Conservation (phyloP, 2,797 vertebrate genomes). For the Catamblyrhynchus diadema region DNA sequence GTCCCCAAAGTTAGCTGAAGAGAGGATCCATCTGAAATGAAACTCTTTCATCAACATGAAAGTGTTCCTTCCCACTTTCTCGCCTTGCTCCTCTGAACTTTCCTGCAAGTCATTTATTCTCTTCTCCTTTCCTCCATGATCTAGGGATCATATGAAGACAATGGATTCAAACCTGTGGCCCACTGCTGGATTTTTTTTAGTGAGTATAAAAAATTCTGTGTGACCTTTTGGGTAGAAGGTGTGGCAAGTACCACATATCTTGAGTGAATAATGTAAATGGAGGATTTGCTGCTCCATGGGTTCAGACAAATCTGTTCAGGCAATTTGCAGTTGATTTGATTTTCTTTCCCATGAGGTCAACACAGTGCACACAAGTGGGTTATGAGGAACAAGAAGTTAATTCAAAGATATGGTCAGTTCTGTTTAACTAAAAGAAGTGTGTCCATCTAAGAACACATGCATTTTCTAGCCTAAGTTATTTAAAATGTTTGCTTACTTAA, state of each 20-base stretch:
- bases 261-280: conserved; percentile 5
- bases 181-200: neutral
- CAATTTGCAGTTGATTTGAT: conserved; percentile 36
- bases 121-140: neutral
- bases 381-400: conserved; percentile 4
- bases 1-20: neutral
- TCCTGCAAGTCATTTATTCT: neutral
- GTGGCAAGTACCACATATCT: neutral
- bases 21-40: conserved; percentile 15
- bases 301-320: conserved; percentile 27
- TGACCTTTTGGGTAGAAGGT: neutral
- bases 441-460: neutral
- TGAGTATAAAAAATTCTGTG: neutral
- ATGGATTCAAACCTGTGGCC: neutral
- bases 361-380: neutral
- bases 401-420: conserved; percentile 1
- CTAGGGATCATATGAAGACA: neutral
- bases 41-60: conserved; percentile 43
- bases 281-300: neutral
- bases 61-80: neutral
- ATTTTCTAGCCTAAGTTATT: conserved; percentile 22
- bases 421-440: neutral
- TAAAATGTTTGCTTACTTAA: neutral
- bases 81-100: neutral
- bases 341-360: conserved; percentile 52